Conservation (phyloP, 2,797 vertebrate species). For the Anabacerthia variegaticeps region DNA sequence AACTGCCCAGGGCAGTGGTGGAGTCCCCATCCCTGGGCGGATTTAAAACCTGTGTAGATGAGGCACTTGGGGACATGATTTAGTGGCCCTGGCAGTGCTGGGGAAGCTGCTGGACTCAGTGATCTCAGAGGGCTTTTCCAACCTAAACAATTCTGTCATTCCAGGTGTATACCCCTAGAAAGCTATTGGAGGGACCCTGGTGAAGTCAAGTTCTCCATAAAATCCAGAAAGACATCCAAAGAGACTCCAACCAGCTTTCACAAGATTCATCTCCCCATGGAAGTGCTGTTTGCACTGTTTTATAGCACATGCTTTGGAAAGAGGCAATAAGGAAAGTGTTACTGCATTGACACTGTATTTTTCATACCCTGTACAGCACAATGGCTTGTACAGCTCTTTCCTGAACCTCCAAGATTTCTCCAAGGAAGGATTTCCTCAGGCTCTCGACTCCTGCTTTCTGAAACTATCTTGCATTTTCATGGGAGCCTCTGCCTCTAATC, state of each 20-base stretch:
- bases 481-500: neutral
- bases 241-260: neutral
- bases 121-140: neutral
- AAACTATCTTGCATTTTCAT: neutral
- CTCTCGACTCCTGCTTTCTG: neutral
- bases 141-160: neutral
- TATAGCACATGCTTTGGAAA: neutral
- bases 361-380: neutral
- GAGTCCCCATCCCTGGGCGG: neutral
- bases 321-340: neutral
- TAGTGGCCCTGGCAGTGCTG: neutral
- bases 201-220: neutral
- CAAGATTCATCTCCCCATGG: neutral
- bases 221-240: neutral
- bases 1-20: neutral
- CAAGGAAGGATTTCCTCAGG: neutral
- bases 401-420: neutral
- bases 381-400: neutral
- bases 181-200: neutral
- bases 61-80: neutral
- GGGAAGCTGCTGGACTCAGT: neutral
- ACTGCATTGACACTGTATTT: fast-evolving
- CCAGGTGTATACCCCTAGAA: neutral
- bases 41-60: neutral
- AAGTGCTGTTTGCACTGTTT: neutral